Conservation (phyloP, 2,797 vertebrate species). For the Cirrhinus molitorella region DNA sequence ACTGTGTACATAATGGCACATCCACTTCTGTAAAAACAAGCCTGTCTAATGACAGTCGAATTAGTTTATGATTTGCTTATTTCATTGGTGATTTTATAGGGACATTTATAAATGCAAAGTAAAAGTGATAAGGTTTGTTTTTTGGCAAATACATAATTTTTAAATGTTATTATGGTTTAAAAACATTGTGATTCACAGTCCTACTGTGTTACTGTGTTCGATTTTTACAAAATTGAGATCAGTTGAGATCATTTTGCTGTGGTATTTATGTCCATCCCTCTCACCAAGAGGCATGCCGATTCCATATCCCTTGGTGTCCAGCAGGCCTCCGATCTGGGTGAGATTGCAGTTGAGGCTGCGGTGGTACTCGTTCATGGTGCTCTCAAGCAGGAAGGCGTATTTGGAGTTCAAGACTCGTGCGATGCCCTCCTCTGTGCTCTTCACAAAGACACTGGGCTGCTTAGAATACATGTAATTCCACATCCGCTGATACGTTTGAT, state of each 20-base stretch:
- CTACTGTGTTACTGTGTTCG: accelerated
- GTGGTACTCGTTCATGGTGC: conserved; percentile 94
- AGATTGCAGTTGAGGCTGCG: conserved; percentile 92
- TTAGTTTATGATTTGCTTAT: not conserved
- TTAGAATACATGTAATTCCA: conserved; percentile 96
- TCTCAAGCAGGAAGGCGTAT: conserved; percentile 91
- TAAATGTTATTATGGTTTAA: not conserved
- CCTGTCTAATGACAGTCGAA: not conserved
- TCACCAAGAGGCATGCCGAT: conserved; percentile 91
- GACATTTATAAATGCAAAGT: not conserved
- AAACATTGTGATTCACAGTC: not conserved
- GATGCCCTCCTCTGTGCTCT: conserved; percentile 92
- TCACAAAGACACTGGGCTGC: conserved; percentile 92
- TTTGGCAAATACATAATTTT: not conserved
- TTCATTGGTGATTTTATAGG: not conserved
- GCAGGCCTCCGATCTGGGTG: conserved; percentile 89
- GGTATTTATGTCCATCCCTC: conserved; percentile 16
- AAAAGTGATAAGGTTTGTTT: not conserved
- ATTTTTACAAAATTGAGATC: not conserved
- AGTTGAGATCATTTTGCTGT: not conserved
- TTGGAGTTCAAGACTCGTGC: conserved; percentile 91
- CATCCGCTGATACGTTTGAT: conserved; percentile 94
- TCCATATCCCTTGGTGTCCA: conserved; percentile 93
- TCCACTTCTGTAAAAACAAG: not conserved
- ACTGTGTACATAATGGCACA: not conserved